Evolutionary conservation across 2,113 vertebrate genomes (phyloP), one percentile per base, ranked within the genome.

Genomic region (Lynx canadensis): DNA sequence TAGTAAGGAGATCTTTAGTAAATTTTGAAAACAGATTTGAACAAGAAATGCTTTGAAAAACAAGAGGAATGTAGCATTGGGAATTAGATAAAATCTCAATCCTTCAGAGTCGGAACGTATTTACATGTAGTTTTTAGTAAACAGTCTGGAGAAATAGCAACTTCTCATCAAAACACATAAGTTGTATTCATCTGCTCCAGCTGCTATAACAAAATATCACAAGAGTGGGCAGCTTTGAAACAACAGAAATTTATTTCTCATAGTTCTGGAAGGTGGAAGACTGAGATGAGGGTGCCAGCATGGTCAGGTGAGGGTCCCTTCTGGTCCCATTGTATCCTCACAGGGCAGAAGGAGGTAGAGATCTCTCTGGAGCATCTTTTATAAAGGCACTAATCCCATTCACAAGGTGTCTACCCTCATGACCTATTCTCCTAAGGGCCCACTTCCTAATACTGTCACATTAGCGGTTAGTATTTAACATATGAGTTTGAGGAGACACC

Each of bases 301-400:
- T 0, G 52, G 33, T 60, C 7, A 29, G 13, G 29, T 31, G 36
- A 69, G 25, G 18, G 31, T 15, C 38, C 55, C 27, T 89, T 82
- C 80, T 4, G 0, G 50, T 52, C 9, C 41, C 16, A 1, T 4
- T 48, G 31, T 48, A 13, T 27, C 52, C 13, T 74, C 71, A 36
- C 38, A 0, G 18, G n/a, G 73, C 0, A 0, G n/a, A 45, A 66
- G 12, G n/a, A 60, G 57, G 29, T 3, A 1, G 29, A 66, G 27
- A 90, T 12, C 29, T 18, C 31, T 33, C 80, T 25, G 1, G 36
- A 19, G 8, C 4, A 7, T 85, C 33, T 60, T 41, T 14, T 19
- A 23, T 33, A 71, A 63, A 7, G 10, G 16, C 18, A n/a, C 31
- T 91, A 9, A 91, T 63, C 52, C 91, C 73, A 63, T n/a, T 78